Base-by-base conservation (phyloP, 2,113 vertebrate genomes). In the Galemys pyrenaicus region DNA sequence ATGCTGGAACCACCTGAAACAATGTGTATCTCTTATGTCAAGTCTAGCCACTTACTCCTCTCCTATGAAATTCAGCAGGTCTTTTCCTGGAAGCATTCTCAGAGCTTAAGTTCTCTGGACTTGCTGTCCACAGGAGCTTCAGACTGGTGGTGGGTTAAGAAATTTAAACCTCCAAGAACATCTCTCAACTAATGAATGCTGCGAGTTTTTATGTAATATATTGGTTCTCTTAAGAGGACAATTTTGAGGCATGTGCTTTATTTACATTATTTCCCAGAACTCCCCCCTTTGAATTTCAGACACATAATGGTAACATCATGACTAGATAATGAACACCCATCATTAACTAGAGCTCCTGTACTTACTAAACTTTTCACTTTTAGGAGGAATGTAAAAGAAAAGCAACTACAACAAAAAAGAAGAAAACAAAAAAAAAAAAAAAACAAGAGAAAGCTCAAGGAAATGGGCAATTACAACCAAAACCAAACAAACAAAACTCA, bases 301-400 rank as follows among this genome's bases (percentile, higher is more conserved):
- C 3, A 37, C 13, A 7, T 30, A 82, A 24, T 39, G 10, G 20
- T 60, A n/a, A n/a, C 2, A 32, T 8, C 30, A 35, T 35, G 10
- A 28, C 41, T 0, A 17, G 5, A n/a, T n/a, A n/a, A n/a, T n/a
- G n/a, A 11, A 1, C 7, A 20, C 5, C 8, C 13, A 44, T 32
- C 64, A 49, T 1, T 37, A 67, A 58, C 2, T 51, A 0, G 1
- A 22, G 2, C 6, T 30, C 28, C 5, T 71, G 15, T 91, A 12
- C 16, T 54, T 74, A 49, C 9, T 37, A 62, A 87, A 17, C 6
- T 16, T 28, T n/a, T n/a, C n/a, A n/a, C n/a, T n/a, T n/a, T n/a
- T n/a, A n/a, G n/a, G n/a, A n/a, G n/a, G n/a, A n/a, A n/a, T n/a
- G n/a, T n/a, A n/a, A n/a, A n/a, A n/a, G n/a, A n/a, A n/a, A n/a